Base-by-base conservation (phyloP, 2,113 vertebrate genomes). In the Alosa alosa region DNA sequence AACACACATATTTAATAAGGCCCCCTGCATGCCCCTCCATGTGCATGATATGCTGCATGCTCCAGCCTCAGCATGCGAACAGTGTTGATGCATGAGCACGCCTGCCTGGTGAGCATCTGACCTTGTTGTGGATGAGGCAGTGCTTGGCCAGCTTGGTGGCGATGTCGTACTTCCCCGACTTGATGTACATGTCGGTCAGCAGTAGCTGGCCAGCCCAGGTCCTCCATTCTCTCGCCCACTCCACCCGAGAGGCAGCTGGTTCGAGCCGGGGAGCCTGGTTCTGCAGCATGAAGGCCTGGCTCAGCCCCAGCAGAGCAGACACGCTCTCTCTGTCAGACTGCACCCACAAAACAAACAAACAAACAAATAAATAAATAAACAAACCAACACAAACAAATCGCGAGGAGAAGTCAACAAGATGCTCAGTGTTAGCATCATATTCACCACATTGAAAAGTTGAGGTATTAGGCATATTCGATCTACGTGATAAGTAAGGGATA, bases 121-220 rank as follows among this genome's bases (percentile, higher is more conserved):
- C 96, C 94, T 95, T 93, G 86, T 96, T 96, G 88, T 95, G 90
- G 8, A 88, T 91, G 31, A 95, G 55, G 22, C 95, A 96, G 49
- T 90, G 92, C 81, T 89, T 90, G 47, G 96, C 89, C 39, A 95
- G 91, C 31, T 95, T 95, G 0, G 82, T 86, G 49, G 94, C 94
- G 0, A 94, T 92, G 83, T 95, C 92, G 17, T 94, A 94, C 90
- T 96, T 96, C 83, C 94, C 90, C 0, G 89, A 81, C 50, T 93
- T 91, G 82, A 95, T 95, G 88, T 95, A 95, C 83, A 96, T 89
- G 86, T 96, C 94, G 0, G 95, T 91, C 83, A 96, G 89, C 11
- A 96, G 92, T 25, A 96, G 91, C 92, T 93, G 95, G 84, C 93
- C 91, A 83, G 93, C 86, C 92, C 52, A 94, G 89, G 25, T 88